Conservation (phyloP, 1,140 invertebrate species). For the Saxidomus purpurata region DNA sequence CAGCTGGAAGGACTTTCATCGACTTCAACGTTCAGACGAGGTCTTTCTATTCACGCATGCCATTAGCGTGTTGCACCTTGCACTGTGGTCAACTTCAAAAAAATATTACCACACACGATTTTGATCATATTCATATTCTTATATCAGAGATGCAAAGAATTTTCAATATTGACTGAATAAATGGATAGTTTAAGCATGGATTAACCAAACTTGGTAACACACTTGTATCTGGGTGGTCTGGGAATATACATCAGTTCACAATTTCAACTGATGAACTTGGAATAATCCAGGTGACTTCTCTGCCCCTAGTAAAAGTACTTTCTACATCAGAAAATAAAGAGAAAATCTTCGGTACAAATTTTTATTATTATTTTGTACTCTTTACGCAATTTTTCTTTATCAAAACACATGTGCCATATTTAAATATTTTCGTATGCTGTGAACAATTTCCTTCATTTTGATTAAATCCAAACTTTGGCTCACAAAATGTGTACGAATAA, state of each 20-base stretch:
- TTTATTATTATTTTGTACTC: background rate
- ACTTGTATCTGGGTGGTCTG: background rate
- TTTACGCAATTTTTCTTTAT: background rate
- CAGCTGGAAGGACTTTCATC: too few relatives aligned
- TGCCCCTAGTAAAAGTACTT: too few relatives aligned
- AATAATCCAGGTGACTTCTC: background rate
- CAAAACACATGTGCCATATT: background rate
- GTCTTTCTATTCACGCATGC: too few relatives aligned
- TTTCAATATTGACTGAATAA: too few relatives aligned
- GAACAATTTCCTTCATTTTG: background rate
- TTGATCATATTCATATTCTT: too few relatives aligned
- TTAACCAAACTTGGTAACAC: slow-evolving; percentile 1
- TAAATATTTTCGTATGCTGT: slow-evolving; percentile 5
- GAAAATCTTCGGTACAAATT: background rate
- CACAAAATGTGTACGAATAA: background rate
- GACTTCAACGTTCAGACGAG: too few relatives aligned
- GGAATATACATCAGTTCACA: background rate
- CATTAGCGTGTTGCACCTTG: too few relatives aligned
- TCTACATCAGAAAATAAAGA: too few relatives aligned
- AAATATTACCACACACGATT: too few relatives aligned
- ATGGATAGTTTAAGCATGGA: too few relatives aligned
- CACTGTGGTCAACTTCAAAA: too few relatives aligned
- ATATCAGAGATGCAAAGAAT: too few relatives aligned
- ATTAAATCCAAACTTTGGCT: slow-evolving; percentile 9
- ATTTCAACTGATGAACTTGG: background rate